These are phyloP conservation scores for Chloroceryle aenea DNA, from an alignment of 2,113 vertebrate genomes.

Conservation along the genomic window DNA sequence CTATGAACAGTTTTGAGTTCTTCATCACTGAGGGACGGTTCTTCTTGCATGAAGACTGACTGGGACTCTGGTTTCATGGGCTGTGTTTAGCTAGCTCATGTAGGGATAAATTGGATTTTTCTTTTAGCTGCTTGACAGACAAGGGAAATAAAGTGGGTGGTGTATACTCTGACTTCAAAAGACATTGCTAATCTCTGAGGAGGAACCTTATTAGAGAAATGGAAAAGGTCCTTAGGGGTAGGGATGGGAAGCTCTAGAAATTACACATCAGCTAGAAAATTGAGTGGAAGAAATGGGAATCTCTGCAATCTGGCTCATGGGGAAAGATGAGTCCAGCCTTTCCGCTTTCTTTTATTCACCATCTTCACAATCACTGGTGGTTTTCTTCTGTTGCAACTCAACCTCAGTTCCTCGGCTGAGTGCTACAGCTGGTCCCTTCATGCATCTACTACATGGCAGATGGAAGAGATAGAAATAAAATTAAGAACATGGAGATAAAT, in stretches of 20 bases:
- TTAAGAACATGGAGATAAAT: not conserved
- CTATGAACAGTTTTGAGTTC: not conserved
- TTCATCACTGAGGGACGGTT: not conserved
- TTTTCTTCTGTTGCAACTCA: not conserved
- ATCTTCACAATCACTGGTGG: not conserved
- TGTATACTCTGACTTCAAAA: not conserved
- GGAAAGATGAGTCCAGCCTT: not conserved
- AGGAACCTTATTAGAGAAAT: slow-evolving; percentile 28
- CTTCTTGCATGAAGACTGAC: not conserved
- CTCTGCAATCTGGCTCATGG: not conserved
- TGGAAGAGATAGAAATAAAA: not conserved
- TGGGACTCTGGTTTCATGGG: not conserved
- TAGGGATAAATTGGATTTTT: not conserved
- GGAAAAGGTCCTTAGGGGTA: slow-evolving; percentile 1
- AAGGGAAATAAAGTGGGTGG: not conserved
- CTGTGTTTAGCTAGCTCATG: not conserved
- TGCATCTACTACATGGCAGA: not conserved
- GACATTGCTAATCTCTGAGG: slow-evolving; percentile 24
- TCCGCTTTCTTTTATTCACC: not conserved
- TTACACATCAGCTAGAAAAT: not conserved
- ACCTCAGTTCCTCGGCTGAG: not conserved
- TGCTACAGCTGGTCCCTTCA: not conserved
- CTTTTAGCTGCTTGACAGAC: not conserved
- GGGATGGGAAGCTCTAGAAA: not conserved
- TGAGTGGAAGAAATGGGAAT: not conserved